Evolutionary conservation across 1,140 invertebrate genomes (phyloP).

Genomic region (Anoplophora glabripennis): DNA sequence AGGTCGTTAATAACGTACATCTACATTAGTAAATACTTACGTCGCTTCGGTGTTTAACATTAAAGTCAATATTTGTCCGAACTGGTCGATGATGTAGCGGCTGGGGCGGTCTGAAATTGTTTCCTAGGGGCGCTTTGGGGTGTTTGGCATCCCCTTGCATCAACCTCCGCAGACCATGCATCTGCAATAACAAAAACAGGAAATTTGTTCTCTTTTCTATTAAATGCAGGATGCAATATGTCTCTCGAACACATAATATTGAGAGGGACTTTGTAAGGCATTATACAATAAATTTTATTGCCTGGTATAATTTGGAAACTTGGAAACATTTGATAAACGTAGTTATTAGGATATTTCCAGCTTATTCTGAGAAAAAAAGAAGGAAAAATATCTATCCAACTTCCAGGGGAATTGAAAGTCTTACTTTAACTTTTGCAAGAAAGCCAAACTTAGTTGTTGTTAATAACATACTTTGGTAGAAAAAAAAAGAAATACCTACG

Average conservation of each 20-base stretch:
- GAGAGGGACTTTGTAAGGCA: neutral
- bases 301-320: no score
- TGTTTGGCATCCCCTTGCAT: slow-evolving; percentile 84
- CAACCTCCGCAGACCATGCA: slow-evolving; percentile 74
- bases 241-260: neutral
- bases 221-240: neutral
- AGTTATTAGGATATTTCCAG: no score
- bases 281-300: neutral
- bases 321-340: no score
- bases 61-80: slow-evolving; percentile 94
- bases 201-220: neutral
- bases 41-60: slow-evolving; percentile 68
- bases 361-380: no score
- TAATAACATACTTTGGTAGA: no score
- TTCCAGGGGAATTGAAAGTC: no score
- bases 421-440: no score
- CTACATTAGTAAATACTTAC: slow-evolving; percentile 32
- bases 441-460: no score
- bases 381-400: no score
- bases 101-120: slow-evolving; percentile 89
- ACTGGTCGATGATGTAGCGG: slow-evolving; percentile 86
- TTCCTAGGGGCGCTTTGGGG: slow-evolving; percentile 85
- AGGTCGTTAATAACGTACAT: no score
- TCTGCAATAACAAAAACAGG: slow-evolving; percentile 55
- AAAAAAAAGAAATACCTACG: no score